Evolutionary conservation across 2,113 vertebrate genomes (phyloP).

Genomic region (Serilophus lunatus): DNA sequence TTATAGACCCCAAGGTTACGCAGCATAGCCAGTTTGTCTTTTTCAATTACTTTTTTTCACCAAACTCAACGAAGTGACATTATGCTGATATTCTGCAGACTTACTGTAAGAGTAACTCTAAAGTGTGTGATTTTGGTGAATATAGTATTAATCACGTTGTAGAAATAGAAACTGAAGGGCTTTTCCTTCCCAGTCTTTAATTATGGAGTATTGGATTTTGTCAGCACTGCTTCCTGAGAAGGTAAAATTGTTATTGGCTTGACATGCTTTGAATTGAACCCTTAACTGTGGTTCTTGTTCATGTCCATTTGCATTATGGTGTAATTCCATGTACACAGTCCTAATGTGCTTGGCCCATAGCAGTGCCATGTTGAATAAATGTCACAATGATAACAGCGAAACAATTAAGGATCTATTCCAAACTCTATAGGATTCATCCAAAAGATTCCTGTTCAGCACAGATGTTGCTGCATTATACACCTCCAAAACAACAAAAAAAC

Average conservation of each 20-base stretch:
- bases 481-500: neutral
- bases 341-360: neutral
- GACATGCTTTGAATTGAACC: neutral
- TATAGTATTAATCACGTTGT: neutral
- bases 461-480: neutral
- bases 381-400: neutral
- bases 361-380: neutral
- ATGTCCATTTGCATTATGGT: neutral
- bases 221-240: neutral
- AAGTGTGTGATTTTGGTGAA: neutral
- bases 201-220: neutral
- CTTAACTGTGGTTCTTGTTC: neutral
- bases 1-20: neutral
- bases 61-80: neutral
- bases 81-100: fast-evolving
- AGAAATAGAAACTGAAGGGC: neutral
- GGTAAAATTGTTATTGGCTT: neutral
- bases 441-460: neutral
- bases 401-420: neutral
- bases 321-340: neutral
- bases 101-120: neutral
- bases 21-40: neutral
- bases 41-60: neutral
- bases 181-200: neutral
- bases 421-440: neutral